Conservation (phyloP, 2,113 vertebrate genomes). For the Burhinus bistriatus region DNA sequence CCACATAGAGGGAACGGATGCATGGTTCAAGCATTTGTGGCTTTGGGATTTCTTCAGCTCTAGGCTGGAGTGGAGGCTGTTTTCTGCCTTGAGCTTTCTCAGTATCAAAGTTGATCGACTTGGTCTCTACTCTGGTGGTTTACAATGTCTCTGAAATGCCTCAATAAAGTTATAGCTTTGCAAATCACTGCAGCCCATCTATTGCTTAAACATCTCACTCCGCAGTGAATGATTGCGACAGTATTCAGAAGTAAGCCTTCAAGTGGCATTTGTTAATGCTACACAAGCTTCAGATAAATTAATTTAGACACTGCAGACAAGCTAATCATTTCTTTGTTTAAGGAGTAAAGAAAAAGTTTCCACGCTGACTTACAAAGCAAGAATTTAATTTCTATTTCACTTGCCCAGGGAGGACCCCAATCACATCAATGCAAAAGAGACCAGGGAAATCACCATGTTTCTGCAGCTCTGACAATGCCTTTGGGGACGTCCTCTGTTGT, state of each 20-base stretch:
- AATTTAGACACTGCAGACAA: background rate
- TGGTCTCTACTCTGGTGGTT: background rate
- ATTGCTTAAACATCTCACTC: background rate
- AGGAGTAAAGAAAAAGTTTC: background rate
- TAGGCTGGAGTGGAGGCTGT: background rate
- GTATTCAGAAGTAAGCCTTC: background rate
- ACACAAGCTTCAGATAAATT: background rate
- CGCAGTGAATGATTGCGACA: background rate
- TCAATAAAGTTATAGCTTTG: background rate
- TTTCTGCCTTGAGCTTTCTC: background rate
- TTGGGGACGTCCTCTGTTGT: background rate
- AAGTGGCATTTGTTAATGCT: background rate
- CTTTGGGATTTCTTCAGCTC: background rate
- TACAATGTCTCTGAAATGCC: background rate
- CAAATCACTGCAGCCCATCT: background rate
- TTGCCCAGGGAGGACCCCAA: background rate
- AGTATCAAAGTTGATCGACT: background rate
- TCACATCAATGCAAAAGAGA: background rate
- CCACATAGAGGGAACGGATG: background rate
- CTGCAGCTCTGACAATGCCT: background rate
- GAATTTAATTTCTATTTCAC: background rate
- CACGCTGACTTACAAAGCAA: background rate
- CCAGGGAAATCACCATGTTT: background rate
- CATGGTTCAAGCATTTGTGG: rapidly evolving
- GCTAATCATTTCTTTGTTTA: background rate